Evolutionary conservation across 2,113 vertebrate genomes (phyloP).

Genomic region (Dromas ardeola): DNA sequence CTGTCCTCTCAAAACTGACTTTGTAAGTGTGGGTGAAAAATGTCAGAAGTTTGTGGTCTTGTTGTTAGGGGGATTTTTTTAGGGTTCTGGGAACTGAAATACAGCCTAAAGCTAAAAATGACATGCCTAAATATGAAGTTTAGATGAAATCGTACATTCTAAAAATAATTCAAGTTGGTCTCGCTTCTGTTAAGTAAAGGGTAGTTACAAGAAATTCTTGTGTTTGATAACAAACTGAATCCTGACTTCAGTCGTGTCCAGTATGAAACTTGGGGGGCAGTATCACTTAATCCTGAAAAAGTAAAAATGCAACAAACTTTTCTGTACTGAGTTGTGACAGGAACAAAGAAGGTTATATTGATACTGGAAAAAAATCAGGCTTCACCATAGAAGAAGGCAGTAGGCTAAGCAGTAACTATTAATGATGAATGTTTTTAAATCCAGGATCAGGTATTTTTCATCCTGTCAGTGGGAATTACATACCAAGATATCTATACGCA

Average conservation of each 20-base stretch:
- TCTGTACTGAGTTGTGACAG: not conserved
- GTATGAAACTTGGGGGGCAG: not conserved
- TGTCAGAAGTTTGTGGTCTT: not conserved
- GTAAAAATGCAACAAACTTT: not conserved
- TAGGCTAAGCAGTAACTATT: not conserved
- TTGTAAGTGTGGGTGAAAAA: not conserved
- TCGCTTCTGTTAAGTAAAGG: not conserved
- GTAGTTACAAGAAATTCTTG: not conserved
- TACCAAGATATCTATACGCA: not conserved
- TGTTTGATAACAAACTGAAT: not conserved
- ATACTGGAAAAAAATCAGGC: not conserved
- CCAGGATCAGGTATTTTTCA: not conserved
- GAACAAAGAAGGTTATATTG: not conserved
- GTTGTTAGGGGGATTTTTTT: not conserved
- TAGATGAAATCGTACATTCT: not conserved
- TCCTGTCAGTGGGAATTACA: not conserved
- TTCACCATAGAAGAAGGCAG: not conserved
- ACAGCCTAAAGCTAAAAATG: not conserved
- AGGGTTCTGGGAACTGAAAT: constrained; percentile 13
- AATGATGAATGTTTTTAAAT: not conserved
- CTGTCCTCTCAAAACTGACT: not conserved
- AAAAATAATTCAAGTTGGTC: constrained; percentile 4
- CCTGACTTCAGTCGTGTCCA: not conserved
- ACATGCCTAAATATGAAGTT: not conserved
- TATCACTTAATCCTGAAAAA: not conserved